These are phyloP conservation scores for Centruroides sculpturatus DNA, from an alignment of 1,140 invertebrate species.

Conservation along the genomic window DNA sequence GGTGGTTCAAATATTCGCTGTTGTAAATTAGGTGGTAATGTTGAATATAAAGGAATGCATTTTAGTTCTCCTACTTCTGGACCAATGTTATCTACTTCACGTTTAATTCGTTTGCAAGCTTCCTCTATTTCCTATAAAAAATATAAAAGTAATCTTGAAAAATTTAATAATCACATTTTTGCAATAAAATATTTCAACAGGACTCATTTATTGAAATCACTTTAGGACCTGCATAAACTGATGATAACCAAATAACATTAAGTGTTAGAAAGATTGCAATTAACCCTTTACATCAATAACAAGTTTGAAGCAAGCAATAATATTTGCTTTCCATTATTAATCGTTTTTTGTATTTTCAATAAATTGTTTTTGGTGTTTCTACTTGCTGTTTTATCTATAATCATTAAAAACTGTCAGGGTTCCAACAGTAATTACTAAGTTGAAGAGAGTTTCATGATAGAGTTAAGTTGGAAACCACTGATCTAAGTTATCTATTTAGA, in stretches of 20 bases:
- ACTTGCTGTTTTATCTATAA: no score
- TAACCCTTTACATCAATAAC: no score
- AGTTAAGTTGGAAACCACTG: no score
- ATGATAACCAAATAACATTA: no score
- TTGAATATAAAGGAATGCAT: constrained; percentile 97
- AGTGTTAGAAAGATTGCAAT: no score
- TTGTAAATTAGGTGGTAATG: constrained; percentile 91
- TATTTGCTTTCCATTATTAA: no score
- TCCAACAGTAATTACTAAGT: no score
- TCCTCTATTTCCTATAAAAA: constrained; percentile 85
- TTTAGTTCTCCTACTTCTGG: constrained; percentile 93
- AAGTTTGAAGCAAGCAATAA: neutral
- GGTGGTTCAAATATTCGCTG: constrained; percentile 95
- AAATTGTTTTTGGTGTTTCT: no score
- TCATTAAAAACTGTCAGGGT: no score
- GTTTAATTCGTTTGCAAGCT: constrained; percentile 93
- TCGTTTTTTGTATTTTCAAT: no score
- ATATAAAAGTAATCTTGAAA: constrained; percentile 1
- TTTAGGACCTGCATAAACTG: neutral
- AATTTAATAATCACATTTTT: neutral
- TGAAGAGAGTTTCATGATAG: no score
- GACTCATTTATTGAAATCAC: neutral
- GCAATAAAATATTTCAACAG: neutral
- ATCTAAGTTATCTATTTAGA: no score
- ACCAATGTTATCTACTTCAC: constrained; percentile 92